Evolutionary conservation across 2,797 vertebrate species (phyloP).

Genomic region (Microtus agrestis): DNA sequence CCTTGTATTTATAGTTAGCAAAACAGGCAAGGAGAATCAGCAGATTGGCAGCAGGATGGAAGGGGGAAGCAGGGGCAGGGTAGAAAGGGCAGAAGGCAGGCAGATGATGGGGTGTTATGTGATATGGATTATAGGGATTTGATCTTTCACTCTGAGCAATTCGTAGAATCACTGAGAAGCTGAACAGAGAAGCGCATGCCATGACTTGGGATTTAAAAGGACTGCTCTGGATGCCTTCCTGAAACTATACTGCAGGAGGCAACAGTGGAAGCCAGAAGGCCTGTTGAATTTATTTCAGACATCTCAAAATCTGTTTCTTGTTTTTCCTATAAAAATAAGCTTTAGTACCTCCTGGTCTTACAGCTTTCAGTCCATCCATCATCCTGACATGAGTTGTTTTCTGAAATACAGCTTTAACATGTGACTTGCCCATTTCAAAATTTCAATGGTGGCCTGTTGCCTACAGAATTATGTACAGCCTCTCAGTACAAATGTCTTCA

Average conservation of each 20-base stretch:
- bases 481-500: slow-evolving; percentile 66
- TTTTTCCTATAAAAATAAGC: slow-evolving; percentile 57
- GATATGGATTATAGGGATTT: not conserved
- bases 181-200: not conserved
- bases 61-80: not conserved
- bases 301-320: slow-evolving; percentile 14
- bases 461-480: slow-evolving; percentile 60
- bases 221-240: not conserved
- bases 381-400: slow-evolving; percentile 54
- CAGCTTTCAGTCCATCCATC: slow-evolving; percentile 46
- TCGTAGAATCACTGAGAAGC: not conserved
- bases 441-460: slow-evolving; percentile 36
- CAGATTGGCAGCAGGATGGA: not conserved
- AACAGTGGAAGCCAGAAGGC: not conserved
- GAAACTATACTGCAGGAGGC: not conserved
- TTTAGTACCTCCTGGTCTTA: not conserved
- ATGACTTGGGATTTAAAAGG: not conserved
- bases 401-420: slow-evolving; percentile 40
- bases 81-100: not conserved
- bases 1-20: not conserved
- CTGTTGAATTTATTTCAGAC: slow-evolving; percentile 28
- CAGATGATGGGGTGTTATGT: too few species aligned
- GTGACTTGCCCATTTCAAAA: slow-evolving; percentile 59
- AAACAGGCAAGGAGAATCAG: not conserved
- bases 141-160: not conserved